These are phyloP conservation scores for Semotilus atromaculatus DNA, from an alignment of 2,797 vertebrate species.

Conservation along the genomic window DNA sequence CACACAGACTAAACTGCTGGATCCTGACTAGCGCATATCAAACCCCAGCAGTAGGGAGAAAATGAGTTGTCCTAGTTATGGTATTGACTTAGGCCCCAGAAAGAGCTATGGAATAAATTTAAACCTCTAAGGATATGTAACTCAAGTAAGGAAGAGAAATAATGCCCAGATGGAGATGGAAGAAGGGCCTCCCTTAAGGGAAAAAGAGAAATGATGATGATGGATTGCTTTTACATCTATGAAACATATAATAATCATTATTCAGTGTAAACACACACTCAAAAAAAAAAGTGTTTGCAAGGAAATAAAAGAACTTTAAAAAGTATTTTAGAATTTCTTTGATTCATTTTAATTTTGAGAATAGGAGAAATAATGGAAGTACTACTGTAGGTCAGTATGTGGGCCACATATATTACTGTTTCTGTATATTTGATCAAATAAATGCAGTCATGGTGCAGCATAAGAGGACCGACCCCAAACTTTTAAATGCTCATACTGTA, in stretches of 20 bases:
- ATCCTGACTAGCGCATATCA: constrained; percentile 3
- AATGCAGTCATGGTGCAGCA: neutral
- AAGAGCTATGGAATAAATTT: constrained; percentile 19
- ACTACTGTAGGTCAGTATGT: neutral
- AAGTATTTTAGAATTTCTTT: neutral
- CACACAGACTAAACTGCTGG: neutral
- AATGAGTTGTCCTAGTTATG: constrained; percentile 33
- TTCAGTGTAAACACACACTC: neutral
- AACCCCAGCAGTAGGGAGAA: constrained; percentile 16
- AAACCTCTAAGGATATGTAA: constrained; percentile 37
- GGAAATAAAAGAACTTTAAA: neutral
- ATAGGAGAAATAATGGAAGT: neutral
- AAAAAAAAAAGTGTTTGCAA: neutral
- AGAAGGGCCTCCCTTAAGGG: constrained; percentile 3
- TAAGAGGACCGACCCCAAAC: neutral
- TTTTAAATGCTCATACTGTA: neutral
- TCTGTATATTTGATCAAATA: neutral
- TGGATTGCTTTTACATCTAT: constrained; percentile 30
- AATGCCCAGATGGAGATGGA: constrained; percentile 31
- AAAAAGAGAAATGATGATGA: constrained; percentile 16
- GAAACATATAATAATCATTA: neutral
- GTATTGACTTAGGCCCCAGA: constrained; percentile 31
- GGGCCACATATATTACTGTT: neutral
- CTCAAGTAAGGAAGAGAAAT: constrained; percentile 19
- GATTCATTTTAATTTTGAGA: neutral